Conservation (phyloP, 2,888 invertebrate genomes). For the Proisotoma minuta region DNA sequence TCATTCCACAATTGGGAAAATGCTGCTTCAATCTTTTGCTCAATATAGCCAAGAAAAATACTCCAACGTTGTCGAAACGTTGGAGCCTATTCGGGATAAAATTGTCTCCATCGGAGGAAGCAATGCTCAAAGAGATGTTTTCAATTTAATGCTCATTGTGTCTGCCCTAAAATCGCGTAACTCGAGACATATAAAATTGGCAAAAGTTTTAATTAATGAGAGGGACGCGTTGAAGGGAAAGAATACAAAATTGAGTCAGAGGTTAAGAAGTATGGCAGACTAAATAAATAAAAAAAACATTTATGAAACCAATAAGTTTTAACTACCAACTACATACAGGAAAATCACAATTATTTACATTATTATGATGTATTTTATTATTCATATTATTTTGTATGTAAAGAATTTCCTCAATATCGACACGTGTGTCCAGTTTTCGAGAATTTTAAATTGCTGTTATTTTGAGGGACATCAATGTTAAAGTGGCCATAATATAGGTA, state of each 20-base stretch:
- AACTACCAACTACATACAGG: too few relatives aligned
- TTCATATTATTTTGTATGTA: too few relatives aligned
- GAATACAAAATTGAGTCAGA: background rate
- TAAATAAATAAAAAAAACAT: too few relatives aligned
- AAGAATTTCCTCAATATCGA: too few relatives aligned
- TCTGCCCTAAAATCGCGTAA: constrained; percentile 10
- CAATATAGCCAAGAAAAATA: background rate
- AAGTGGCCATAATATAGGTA: too few relatives aligned
- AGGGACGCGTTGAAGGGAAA: constrained; percentile 8
- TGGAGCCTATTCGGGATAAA: constrained; percentile 4
- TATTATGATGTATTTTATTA: too few relatives aligned
- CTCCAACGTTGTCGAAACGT: constrained; percentile 2
- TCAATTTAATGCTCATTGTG: constrained; percentile 14
- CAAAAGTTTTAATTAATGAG: constrained; percentile 12
- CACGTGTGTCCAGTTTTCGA: too few relatives aligned
- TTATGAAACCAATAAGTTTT: too few relatives aligned
- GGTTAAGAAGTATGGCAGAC: background rate
- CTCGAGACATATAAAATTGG: constrained; percentile 1
- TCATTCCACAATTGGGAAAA: background rate
- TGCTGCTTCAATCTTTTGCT: background rate
- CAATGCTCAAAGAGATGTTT: constrained; percentile 16
- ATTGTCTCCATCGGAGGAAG: constrained; percentile 9
- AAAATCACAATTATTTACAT: too few relatives aligned
- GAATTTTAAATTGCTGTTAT: too few relatives aligned
- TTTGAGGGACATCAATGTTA: too few relatives aligned